phyloP scores from a whole-genome alignment of 2,797 vertebrate species.

The Microtus agrestis region DNA sequence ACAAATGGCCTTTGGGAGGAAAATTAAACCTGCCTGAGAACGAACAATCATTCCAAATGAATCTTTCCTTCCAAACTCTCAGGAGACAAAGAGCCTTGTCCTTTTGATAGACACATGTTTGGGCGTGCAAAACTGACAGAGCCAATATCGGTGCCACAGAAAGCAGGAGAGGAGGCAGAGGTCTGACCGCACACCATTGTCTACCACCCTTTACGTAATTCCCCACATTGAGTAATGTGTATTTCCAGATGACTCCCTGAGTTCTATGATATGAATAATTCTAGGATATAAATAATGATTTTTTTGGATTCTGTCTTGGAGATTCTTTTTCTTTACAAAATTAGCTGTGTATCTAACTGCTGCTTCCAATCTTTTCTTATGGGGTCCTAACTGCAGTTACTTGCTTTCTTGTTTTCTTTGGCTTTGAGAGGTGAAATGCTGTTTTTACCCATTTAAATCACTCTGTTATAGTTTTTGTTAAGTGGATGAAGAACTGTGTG shows the following conservation, averaged over 20 bases:
- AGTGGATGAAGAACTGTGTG: neutral
- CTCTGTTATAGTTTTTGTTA: neutral
- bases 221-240: neutral
- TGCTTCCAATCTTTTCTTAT: neutral
- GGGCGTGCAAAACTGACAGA: neutral
- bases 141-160: neutral
- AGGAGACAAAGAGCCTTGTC: neutral
- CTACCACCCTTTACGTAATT: neutral
- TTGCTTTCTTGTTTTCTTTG: slow-evolving; percentile 1
- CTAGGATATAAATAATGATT: neutral
- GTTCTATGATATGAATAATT: neutral
- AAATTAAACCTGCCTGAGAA: neutral
- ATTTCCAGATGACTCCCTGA: neutral
- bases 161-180: neutral
- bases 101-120: neutral
- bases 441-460: neutral
- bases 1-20: neutral
- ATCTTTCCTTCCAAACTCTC: neutral
- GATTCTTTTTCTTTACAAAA: neutral
- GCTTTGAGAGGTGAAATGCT: neutral
- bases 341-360: neutral
- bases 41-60: neutral
- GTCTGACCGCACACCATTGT: neutral
- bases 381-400: neutral
- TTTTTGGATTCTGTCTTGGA: neutral